Evolutionary conservation across 2,797 vertebrate species (phyloP).

Genomic region (Clarias fuscus): DNA sequence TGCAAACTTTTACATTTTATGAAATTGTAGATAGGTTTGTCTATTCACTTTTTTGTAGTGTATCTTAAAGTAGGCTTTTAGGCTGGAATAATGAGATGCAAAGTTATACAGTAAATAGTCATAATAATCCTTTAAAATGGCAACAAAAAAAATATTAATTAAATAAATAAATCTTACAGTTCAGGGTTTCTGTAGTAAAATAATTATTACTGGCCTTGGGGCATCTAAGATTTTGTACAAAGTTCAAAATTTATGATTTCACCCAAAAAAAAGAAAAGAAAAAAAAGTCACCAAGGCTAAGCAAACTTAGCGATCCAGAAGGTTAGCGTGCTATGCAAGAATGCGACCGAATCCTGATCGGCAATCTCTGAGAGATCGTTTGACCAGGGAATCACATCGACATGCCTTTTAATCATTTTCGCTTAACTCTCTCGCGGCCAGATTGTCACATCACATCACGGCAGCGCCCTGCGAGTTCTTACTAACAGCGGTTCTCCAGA

Average conservation of each 20-base stretch:
- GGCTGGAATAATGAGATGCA: too few species aligned
- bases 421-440: not conserved
- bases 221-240: not conserved
- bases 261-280: not conserved
- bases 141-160: not conserved
- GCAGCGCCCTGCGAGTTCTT: not conserved
- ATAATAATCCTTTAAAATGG: not conserved
- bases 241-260: too few species aligned
- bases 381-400: not conserved
- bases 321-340: not conserved
- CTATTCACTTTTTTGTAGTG: too few species aligned
- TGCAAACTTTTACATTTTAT: too few species aligned
- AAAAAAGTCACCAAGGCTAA: too few species aligned
- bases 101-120: not conserved
- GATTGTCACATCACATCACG: conserved; percentile 3
- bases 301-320: too few species aligned
- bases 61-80: not conserved
- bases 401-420: not conserved
- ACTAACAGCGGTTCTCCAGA: not conserved
- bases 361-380: not conserved
- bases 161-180: not conserved
- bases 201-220: not conserved
- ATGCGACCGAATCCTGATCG: not conserved
- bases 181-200: not conserved
- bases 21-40: too few species aligned